Evolutionary conservation across 2,888 invertebrate species (phyloP).

Genomic region (Carterocephalus palaemon): DNA sequence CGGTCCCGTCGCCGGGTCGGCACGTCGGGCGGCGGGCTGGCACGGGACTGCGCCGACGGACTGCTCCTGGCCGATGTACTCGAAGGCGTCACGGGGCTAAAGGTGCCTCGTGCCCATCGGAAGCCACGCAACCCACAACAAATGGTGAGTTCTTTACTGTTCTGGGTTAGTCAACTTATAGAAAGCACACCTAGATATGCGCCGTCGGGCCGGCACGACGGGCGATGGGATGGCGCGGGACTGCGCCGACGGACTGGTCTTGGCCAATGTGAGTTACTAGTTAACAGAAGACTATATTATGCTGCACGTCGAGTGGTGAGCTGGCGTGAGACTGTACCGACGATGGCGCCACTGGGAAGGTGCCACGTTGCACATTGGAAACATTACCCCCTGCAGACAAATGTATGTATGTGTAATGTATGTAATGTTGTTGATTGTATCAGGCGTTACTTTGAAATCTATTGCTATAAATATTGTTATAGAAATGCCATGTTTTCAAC

Average conservation of each 20-base stretch:
- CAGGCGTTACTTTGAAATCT: neutral
- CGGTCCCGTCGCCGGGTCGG: slow-evolving; percentile 90
- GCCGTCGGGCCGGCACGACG: slow-evolving; percentile 85
- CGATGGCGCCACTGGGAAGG: no score
- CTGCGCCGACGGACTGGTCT: slow-evolving; percentile 93
- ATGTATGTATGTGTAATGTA: no score
- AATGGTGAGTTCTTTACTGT: slow-evolving; percentile 90
- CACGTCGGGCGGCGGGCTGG: slow-evolving; percentile 83
- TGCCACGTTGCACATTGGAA: no score
- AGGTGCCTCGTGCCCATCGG: slow-evolving; percentile 84
- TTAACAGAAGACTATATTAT: slow-evolving; percentile 95
- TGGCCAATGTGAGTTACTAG: no score
- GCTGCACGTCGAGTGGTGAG: slow-evolving; percentile 93
- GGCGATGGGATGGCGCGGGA: slow-evolving; percentile 90
- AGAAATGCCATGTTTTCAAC: no score
- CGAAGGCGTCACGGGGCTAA: slow-evolving; percentile 91
- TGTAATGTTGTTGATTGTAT: no score
- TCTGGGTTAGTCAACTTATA: no score
- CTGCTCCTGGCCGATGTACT: slow-evolving; percentile 95
- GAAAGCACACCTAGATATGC: no score
- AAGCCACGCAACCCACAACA: slow-evolving; percentile 94
- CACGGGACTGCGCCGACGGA: slow-evolving; percentile 95
- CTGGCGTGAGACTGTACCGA: no score
- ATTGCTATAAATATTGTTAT: no score
- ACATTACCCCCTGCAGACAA: no score